These are phyloP conservation scores for Odontomachus brunneus DNA, from an alignment of 1,140 invertebrate species.

Conservation along the genomic window DNA sequence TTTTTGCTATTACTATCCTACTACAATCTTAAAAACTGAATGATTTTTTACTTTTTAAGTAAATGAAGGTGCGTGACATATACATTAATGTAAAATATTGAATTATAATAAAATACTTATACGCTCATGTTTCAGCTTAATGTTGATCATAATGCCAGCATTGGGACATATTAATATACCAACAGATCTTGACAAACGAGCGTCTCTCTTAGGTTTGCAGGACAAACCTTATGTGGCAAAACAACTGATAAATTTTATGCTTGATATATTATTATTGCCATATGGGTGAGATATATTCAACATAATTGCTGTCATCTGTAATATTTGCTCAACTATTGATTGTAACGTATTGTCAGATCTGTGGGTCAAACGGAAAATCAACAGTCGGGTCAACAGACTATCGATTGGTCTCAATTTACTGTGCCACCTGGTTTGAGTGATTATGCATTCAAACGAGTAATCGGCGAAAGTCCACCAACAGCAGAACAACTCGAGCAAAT, in stretches of 20 bases:
- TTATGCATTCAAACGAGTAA: slow-evolving; percentile 92
- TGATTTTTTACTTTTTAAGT: too few relatives aligned
- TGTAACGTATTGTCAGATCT: slow-evolving; percentile 62
- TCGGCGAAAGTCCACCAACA: slow-evolving; percentile 90
- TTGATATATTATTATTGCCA: slow-evolving; percentile 93
- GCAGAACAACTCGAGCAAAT: slow-evolving; percentile 93
- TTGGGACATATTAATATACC: slow-evolving; percentile 90
- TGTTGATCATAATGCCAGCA: slow-evolving; percentile 93
- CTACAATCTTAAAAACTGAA: too few relatives aligned
- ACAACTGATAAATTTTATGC: slow-evolving; percentile 91
- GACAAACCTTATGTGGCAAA: slow-evolving; percentile 88
- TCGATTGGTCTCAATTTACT: slow-evolving; percentile 86
- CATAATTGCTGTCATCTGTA: slow-evolving; percentile 33
- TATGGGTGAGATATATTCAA: slow-evolving; percentile 89
- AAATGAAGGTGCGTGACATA: too few relatives aligned
- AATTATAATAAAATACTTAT: slow-evolving; percentile 4
- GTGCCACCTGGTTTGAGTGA: slow-evolving; percentile 93
- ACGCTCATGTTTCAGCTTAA: slow-evolving; percentile 87
- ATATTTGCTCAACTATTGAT: slow-evolving; percentile 14
- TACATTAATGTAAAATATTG: neutral
- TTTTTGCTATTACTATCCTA: too few relatives aligned
- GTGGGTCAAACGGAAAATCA: slow-evolving; percentile 78
- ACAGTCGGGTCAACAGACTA: slow-evolving; percentile 74
- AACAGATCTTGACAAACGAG: slow-evolving; percentile 87
- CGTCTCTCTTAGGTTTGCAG: slow-evolving; percentile 87